phyloP scores from a whole-genome alignment of 2,113 vertebrate genomes.

The Sisor rabdophorus region DNA sequence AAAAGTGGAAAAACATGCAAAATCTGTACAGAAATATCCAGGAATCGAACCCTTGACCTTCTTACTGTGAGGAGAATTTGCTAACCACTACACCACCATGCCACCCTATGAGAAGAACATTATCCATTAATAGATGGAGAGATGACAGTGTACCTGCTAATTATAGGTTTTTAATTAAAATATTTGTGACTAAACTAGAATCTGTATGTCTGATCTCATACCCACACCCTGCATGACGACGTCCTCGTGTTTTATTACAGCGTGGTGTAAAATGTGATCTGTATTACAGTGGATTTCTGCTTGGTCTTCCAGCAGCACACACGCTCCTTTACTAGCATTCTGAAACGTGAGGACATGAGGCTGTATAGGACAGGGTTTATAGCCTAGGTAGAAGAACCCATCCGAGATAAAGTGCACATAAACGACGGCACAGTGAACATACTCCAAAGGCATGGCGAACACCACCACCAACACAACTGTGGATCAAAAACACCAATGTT shows the following conservation, averaged over 20 bases:
- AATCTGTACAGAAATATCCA: too few relatives aligned
- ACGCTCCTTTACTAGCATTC: conserved; percentile 79
- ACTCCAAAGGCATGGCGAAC: conserved; percentile 88
- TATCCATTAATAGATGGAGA: too few relatives aligned
- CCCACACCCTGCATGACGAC: too few relatives aligned
- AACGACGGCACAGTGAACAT: conserved; percentile 77
- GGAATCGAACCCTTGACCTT: too few relatives aligned
- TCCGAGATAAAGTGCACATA: conserved; percentile 79
- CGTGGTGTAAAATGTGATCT: conserved; percentile 66
- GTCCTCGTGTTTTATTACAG: conserved; percentile 45
- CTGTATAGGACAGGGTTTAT: conserved; percentile 82
- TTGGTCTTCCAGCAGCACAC: conserved; percentile 59
- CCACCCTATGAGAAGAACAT: too few relatives aligned
- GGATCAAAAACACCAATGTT: not conserved
- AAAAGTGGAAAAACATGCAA: too few relatives aligned
- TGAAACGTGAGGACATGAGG: conserved; percentile 87
- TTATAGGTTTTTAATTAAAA: not conserved
- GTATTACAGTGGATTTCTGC: conserved; percentile 2
- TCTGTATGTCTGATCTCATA: not conserved
- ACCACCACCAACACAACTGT: conserved; percentile 84
- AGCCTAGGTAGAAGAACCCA: conserved; percentile 86
- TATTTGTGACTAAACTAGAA: not conserved
- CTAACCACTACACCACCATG: too few relatives aligned
- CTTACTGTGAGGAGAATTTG: too few relatives aligned
- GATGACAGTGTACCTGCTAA: too few relatives aligned